phyloP scores from a whole-genome alignment of 2,113 vertebrate genomes.

The Peromyscus leucopus region DNA sequence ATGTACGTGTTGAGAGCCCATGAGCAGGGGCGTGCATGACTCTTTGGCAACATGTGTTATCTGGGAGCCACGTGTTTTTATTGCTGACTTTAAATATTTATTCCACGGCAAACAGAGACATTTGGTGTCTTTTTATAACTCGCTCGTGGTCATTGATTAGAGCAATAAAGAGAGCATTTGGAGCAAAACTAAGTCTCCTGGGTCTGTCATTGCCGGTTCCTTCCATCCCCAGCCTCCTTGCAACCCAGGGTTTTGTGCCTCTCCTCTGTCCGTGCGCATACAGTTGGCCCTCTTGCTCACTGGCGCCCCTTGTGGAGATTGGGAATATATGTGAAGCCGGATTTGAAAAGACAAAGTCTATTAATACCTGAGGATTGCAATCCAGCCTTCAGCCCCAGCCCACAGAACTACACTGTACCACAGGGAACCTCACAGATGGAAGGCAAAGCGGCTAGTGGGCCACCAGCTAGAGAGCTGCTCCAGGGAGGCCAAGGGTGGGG shows the following conservation, averaged over 20 bases:
- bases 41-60: slow-evolving; percentile 86
- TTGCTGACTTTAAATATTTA: slow-evolving; percentile 90
- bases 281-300: not conserved
- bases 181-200: slow-evolving; percentile 84
- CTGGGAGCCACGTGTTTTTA: slow-evolving; percentile 89
- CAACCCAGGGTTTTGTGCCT: not conserved
- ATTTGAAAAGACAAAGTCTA: not conserved
- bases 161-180: slow-evolving; percentile 91
- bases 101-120: slow-evolving; percentile 86
- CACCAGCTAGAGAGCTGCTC: not conserved
- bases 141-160: slow-evolving; percentile 89
- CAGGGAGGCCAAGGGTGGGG: slow-evolving; percentile 4
- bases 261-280: not conserved
- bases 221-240: not conserved
- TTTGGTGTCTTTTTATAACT: slow-evolving; percentile 88
- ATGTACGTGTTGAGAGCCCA: slow-evolving; percentile 85
- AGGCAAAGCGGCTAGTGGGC: not conserved
- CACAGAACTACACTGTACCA: not conserved
- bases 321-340: not conserved
- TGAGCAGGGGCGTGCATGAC: slow-evolving; percentile 88
- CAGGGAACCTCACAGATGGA: not conserved
- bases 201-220: slow-evolving; percentile 64
- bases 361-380: not conserved
- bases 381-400: not conserved
- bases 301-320: not conserved